Evolutionary conservation across 2,797 vertebrate species (phyloP).

Genomic region (Anguilla anguilla): DNA sequence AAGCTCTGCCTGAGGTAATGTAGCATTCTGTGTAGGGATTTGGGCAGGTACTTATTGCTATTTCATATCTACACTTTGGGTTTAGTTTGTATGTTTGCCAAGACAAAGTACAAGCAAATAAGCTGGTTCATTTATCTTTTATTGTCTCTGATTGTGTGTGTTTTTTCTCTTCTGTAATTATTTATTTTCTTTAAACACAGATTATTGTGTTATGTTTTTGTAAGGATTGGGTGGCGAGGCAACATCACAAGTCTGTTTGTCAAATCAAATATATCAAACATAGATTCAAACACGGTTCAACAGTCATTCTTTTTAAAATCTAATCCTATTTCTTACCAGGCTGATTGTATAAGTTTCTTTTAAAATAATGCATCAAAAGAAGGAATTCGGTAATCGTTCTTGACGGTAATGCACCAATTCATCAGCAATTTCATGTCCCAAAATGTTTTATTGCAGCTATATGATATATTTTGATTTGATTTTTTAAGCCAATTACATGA

Average conservation of each 20-base stretch:
- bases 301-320: not conserved
- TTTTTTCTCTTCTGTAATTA: not conserved
- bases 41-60: not conserved
- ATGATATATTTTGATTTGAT: no score
- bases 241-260: not conserved
- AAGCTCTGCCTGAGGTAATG: not conserved
- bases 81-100: constrained; percentile 14
- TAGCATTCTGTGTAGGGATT: not conserved
- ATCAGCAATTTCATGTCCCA: no score
- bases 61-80: not conserved
- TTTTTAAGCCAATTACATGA: no score
- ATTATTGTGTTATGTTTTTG: not conserved
- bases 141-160: not conserved
- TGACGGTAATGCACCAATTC: no score
- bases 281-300: not conserved
- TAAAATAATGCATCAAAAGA: not conserved
- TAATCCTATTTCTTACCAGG: not conserved
- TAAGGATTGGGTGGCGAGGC: not conserved
- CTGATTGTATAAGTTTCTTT: not conserved
- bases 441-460: no score
- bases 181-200: not conserved
- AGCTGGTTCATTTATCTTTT: constrained; percentile 6
- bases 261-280: not conserved
- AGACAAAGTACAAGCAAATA: not conserved
- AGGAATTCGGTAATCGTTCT: no score